Conservation (phyloP, 2,888 invertebrate species). For the Orchesella flavescens region DNA sequence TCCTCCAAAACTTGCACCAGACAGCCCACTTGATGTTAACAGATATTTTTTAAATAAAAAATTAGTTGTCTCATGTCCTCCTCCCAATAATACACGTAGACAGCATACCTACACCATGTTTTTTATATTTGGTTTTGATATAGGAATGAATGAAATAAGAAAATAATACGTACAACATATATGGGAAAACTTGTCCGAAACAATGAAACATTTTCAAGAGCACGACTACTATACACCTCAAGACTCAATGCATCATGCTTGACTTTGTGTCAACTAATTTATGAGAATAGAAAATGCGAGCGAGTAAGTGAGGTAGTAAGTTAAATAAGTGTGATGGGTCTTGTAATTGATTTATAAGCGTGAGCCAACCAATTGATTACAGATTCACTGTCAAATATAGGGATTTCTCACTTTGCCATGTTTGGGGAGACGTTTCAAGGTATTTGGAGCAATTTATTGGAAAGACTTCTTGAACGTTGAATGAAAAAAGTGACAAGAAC, state of each 20-base stretch:
- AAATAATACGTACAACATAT: not conserved
- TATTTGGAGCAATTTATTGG: constrained; percentile 47
- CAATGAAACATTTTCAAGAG: constrained; percentile 9
- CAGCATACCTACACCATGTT: not conserved
- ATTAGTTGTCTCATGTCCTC: constrained; percentile 1
- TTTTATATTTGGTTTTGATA: not conserved
- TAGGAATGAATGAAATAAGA: not conserved
- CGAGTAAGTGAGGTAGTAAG: not conserved
- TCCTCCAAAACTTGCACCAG: no score
- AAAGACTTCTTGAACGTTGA: not conserved
- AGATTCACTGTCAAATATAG: no score
- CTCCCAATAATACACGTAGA: not conserved
- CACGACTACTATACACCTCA: no score
- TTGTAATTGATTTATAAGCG: not conserved
- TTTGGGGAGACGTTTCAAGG: constrained; percentile 34
- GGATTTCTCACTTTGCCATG: no score
- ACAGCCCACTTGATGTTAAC: no score
- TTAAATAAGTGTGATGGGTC: not conserved
- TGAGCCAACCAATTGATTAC: not conserved
- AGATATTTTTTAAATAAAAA: no score
- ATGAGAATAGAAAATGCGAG: not conserved
- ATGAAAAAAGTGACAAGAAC: no score
- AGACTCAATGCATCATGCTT: no score
- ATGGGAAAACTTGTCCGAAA: constrained; percentile 12
- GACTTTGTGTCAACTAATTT: not conserved